Percentiles rank a stretch among this genome's conserved stretches.
phyloP scores from a whole-genome alignment of 2,888 invertebrate genomes.

The Orthosia gothica region DNA sequence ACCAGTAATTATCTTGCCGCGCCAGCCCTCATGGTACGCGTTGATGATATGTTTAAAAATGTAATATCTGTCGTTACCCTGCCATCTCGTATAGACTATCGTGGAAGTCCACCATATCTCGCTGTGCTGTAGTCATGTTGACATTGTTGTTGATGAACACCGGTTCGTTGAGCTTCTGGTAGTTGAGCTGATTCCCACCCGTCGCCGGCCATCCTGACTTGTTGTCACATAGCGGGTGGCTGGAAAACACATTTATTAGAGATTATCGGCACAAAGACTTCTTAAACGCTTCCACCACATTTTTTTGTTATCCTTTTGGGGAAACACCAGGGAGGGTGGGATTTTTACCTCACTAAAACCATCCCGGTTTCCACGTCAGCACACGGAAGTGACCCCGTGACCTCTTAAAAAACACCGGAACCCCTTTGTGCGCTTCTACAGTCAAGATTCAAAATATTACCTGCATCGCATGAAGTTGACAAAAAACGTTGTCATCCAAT shows the following conservation, averaged over 20 bases:
- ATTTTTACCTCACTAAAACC: too few species aligned
- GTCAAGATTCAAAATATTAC: conserved; percentile 27
- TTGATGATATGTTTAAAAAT: too few species aligned
- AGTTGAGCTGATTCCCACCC: conserved; percentile 37
- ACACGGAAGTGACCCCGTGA: too few species aligned
- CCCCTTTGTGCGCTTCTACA: not conserved
- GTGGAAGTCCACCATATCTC: conserved; percentile 56
- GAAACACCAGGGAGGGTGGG: too few species aligned
- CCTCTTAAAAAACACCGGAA: too few species aligned
- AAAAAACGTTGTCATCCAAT: conserved; percentile 63
- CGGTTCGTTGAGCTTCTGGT: conserved; percentile 51
- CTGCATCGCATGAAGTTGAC: conserved; percentile 61
- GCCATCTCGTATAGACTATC: conserved; percentile 47
- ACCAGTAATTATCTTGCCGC: too few species aligned
- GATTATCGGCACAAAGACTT: not conserved
- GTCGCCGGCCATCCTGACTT: conserved; percentile 39
- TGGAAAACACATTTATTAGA: conserved; percentile 11
- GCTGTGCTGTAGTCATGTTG: conserved; percentile 43
- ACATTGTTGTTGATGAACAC: conserved; percentile 31
- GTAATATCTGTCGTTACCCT: conserved; percentile 26
- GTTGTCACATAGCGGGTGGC: conserved; percentile 50
- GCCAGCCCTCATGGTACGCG: too few species aligned
- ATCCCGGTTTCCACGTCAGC: too few species aligned
- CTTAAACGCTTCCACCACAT: not conserved
- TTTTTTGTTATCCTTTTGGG: too few species aligned